A percentile compares a stretch with the other conserved stretches of the same genome.
Evolutionary conservation across 1,140 invertebrate species (phyloP).

Genomic region (Zaprionus capensis): DNA sequence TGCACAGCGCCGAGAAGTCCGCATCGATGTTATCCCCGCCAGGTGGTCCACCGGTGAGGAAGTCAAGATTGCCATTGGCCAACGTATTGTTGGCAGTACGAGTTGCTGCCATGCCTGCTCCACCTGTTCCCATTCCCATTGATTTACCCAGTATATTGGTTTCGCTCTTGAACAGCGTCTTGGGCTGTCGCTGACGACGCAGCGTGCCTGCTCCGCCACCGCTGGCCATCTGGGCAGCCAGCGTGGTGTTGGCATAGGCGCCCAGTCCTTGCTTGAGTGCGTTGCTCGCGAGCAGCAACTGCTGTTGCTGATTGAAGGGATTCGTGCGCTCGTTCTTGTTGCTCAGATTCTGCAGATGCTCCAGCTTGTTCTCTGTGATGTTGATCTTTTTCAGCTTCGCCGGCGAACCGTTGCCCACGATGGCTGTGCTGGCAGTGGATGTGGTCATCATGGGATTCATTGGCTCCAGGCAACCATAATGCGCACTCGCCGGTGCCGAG

Average conservation of each 20-base stretch:
- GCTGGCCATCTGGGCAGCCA: conserved; percentile 76
- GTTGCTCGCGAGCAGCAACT: conserved; percentile 75
- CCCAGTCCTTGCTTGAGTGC: conserved; percentile 77
- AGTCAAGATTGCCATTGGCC: conserved; percentile 56
- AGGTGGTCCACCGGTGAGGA: conserved; percentile 61
- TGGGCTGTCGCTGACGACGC: conserved; percentile 78
- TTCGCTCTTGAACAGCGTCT: conserved; percentile 80
- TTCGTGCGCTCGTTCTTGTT: conserved; percentile 60
- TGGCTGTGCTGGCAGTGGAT: conserved; percentile 76
- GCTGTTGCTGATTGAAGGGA: conserved; percentile 80
- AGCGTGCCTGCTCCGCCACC: conserved; percentile 77
- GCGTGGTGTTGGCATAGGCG: conserved; percentile 78
- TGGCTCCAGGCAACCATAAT: conserved; percentile 72
- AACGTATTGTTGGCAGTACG: conserved; percentile 22
- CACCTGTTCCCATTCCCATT: neutral
- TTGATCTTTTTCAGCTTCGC: conserved; percentile 78
- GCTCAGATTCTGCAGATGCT: conserved; percentile 69
- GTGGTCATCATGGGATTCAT: conserved; percentile 75
- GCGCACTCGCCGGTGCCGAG: conserved; percentile 78
- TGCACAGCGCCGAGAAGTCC: conserved; percentile 71
- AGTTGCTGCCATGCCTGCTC: neutral
- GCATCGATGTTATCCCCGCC: conserved; percentile 49
- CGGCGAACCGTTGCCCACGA: conserved; percentile 60
- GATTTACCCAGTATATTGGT: conserved; percentile 79
- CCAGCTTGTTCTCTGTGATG: conserved; percentile 84